Conservation (phyloP, 2,888 invertebrate genomes). For the Chrysotoxum bicinctum region DNA sequence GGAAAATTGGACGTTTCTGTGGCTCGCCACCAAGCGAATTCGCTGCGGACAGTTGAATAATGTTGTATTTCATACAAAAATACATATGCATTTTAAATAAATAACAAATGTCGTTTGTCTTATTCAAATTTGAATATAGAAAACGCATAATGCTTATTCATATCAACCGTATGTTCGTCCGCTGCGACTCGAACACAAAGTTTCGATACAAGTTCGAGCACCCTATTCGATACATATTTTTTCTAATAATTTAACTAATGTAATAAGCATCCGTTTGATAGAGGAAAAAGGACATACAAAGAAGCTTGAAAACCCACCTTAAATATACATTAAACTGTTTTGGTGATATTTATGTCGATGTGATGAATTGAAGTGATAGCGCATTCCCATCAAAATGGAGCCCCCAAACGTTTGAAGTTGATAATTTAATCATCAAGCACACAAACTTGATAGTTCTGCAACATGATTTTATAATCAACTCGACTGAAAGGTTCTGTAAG, state of each 20-base stretch:
- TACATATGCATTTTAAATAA: too few relatives aligned
- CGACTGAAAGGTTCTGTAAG: background rate
- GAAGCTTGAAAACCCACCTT: background rate
- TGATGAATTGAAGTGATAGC: background rate
- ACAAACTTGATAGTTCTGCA: constrained; percentile 42
- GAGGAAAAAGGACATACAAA: background rate
- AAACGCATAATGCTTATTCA: too few relatives aligned
- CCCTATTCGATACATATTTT: background rate
- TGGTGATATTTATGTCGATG: background rate
- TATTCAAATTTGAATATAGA: too few relatives aligned
- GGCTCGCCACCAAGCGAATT: too few relatives aligned
- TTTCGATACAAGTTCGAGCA: background rate
- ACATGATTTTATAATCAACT: constrained; percentile 53
- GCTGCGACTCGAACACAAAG: too few relatives aligned
- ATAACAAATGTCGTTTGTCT: too few relatives aligned
- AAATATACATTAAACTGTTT: background rate
- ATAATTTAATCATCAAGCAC: constrained; percentile 58
- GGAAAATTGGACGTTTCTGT: too few relatives aligned
- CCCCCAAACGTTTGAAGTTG: constrained; percentile 21
- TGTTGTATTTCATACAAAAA: too few relatives aligned
- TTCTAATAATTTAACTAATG: background rate
- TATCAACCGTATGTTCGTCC: too few relatives aligned
- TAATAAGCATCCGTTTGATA: background rate
- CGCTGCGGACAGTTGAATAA: too few relatives aligned
- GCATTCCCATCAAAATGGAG: constrained; percentile 8